Evolutionary conservation across 2,888 invertebrate species (phyloP), one percentile per base, ranked within the genome.

Genomic region (Lottia scabra): DNA sequence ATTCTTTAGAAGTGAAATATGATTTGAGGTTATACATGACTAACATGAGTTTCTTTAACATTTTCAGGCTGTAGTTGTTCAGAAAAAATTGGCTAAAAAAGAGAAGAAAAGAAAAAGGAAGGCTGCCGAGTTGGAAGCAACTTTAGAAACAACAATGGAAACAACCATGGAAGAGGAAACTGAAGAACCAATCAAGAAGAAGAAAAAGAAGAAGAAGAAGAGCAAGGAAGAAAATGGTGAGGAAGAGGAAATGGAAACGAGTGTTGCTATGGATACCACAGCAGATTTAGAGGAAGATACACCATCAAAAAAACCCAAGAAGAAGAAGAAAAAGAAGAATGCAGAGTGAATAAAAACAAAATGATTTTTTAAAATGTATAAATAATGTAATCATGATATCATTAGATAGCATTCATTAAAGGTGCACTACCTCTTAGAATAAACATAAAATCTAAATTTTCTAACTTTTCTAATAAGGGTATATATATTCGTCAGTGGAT

Each of bases 271-370:
- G 43, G 46, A 67, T 45, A 27, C 38, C 45, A 44, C 27, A 38
- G 69, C 65, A 12, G 74, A 67, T 12, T 70, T 74, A 10, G 68
- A n/a, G n/a, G n/a, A 71, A 68, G 2, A 79, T 16, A 78, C 76
- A 56, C 74, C 76, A 23, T 75, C 78, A 26, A 79, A 76, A 66
- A 83, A 81, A 70, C 83, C 81, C 74, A 85, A 86, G 74, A 86
- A 83, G 74, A 83, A 82, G 75, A 85, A 83, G 78, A 78, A 77
- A 64, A 69, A 65, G 46, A 70, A 68, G 44, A 82, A 83, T 38
- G 56, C 56, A 56, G 56, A 2, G 12, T 12, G 19, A 56, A 12
- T 23, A 56, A 56, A 56, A 56, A 23, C 56, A 19, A 23, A 56
- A 23, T 38, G 38, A 38, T 6, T 38, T 38, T 38, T 38, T 38